These are phyloP conservation scores for Corvus cornix DNA, from an alignment of 2,113 vertebrate species.

Conservation along the genomic window DNA sequence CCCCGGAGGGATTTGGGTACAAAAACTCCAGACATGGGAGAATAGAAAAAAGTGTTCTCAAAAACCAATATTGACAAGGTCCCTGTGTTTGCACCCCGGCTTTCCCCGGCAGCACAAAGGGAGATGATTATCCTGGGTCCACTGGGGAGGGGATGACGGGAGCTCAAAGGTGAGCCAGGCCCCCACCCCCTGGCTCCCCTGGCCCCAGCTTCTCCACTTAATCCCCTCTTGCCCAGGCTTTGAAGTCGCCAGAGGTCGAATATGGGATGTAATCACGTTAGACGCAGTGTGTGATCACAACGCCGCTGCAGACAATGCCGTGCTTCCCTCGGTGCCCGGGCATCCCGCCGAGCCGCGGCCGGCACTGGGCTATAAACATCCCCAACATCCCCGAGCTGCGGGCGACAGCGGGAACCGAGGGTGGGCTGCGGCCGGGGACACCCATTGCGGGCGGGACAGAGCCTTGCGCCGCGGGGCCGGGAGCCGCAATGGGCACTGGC, in stretches of 20 bases:
- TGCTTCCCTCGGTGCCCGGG: background rate
- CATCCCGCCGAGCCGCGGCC: background rate
- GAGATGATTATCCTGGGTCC: conserved; percentile 6
- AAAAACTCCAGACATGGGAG: conserved; percentile 45
- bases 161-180: background rate
- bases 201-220: conserved; percentile 1
- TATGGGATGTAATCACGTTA: conserved; percentile 29
- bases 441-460: accelerated
- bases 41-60: conserved; percentile 52
- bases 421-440: background rate
- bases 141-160: background rate
- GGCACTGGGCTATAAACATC: background rate
- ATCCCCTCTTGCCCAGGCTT: conserved; percentile 8
- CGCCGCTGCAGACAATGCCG: conserved; percentile 10
- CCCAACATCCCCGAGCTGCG: background rate
- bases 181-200: background rate
- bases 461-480: background rate
- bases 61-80: conserved; percentile 34
- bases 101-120: conserved; percentile 5
- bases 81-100: conserved; percentile 11
- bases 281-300: conserved; percentile 17
- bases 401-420: background rate
- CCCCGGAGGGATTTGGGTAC: background rate
- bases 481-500: accelerated
- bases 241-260: conserved; percentile 45